Evolutionary conservation across 2,888 invertebrate species (phyloP).

Genomic region (Lasioglossum figueresi): DNA sequence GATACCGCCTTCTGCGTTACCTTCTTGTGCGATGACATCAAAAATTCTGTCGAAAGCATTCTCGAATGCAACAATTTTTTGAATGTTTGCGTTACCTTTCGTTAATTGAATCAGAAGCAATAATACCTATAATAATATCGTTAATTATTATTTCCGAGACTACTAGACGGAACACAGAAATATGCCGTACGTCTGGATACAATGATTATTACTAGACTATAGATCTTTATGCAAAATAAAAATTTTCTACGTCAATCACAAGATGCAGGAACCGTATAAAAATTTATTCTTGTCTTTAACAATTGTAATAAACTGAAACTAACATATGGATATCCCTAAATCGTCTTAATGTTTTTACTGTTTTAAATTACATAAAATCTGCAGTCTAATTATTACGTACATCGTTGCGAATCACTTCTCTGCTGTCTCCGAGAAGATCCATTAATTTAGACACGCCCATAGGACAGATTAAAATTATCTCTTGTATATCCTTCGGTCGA

Average conservation of each 20-base stretch:
- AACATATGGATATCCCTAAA: no score
- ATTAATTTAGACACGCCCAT: constrained; percentile 99
- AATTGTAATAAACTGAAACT: no score
- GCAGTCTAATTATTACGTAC: constrained; percentile 83
- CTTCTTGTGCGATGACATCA: constrained; percentile 96
- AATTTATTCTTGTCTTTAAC: no score
- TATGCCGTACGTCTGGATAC: background rate
- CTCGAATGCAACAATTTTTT: constrained; percentile 99
- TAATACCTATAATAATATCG: constrained; percentile 86
- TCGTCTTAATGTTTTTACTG: no score
- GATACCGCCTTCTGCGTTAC: constrained; percentile 97
- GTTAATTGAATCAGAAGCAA: constrained; percentile 96
- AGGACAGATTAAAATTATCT: constrained; percentile 94
- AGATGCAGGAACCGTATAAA: no score
- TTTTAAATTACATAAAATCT: no score
- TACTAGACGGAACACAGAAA: background rate
- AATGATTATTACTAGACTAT: constrained; percentile 64
- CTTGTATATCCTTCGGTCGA: constrained; percentile 94
- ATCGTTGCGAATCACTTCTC: constrained; percentile 98
- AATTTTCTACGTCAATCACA: no score
- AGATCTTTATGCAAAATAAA: no score
- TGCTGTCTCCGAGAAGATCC: constrained; percentile 96
- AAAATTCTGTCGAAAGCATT: constrained; percentile 98
- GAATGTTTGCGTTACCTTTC: constrained; percentile 97
- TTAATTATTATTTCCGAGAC: background rate